These are phyloP conservation scores for Sinocyclocheilus rhinocerous DNA, from an alignment of 2,113 vertebrate genomes.

Conservation along the genomic window DNA sequence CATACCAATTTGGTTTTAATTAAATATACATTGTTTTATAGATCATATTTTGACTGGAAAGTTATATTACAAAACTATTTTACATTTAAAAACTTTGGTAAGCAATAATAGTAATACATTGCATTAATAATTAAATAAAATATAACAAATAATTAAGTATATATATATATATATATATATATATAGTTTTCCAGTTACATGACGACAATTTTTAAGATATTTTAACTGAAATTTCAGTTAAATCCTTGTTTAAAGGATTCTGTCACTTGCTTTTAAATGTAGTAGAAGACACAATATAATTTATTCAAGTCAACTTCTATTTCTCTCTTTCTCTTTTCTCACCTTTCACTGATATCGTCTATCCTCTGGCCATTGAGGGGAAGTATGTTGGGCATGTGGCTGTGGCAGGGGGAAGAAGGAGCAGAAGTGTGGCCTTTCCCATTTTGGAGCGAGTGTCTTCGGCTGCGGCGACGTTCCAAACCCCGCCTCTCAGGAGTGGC, in stretches of 20 bases:
- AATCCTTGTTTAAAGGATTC: not conserved
- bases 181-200: no score
- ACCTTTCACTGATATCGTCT: slow-evolving; percentile 88
- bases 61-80: no score
- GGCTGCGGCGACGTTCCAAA: slow-evolving; percentile 88
- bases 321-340: slow-evolving; percentile 54
- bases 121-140: no score
- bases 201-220: no score
- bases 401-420: slow-evolving; percentile 78
- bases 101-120: no score
- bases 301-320: not conserved
- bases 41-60: no score
- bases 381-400: slow-evolving; percentile 63
- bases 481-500: slow-evolving; percentile 75
- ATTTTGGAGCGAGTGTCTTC: slow-evolving; percentile 89
- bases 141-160: no score
- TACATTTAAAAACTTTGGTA: no score
- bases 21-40: no score
- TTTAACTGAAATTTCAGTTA: no score
- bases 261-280: not conserved
- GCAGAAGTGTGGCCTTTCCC: slow-evolving; percentile 80
- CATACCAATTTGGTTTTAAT: no score
- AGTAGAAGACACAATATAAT: not conserved
- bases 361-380: slow-evolving; percentile 71
- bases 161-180: no score